Percentiles rank a stretch among this genome's conserved stretches.
phyloP scores from a whole-genome alignment of 2,797 vertebrate genomes.

The Fistularia commersonii region DNA sequence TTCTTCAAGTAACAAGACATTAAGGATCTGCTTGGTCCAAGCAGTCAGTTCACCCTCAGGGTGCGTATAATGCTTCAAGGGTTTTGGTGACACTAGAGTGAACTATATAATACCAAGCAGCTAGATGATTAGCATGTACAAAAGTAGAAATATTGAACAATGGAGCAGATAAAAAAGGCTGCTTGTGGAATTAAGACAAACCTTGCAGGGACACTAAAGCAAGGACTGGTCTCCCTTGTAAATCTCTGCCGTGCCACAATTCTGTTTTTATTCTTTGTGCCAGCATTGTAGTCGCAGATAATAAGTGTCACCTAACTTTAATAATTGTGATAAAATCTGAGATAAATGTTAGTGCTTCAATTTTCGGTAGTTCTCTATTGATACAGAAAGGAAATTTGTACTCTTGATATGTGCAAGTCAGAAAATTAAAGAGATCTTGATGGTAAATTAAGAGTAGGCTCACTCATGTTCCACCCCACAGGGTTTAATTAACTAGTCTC shows the following conservation, averaged over 20 bases:
- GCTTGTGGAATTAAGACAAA: conserved; percentile 2
- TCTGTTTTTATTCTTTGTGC: conserved; percentile 36
- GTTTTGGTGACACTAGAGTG: too few species aligned
- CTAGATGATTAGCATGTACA: too few species aligned
- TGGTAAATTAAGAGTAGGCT: conserved; percentile 56
- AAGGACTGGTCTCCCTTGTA: conserved; percentile 15
- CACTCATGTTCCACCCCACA: conserved; percentile 68
- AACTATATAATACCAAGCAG: too few species aligned
- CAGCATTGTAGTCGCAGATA: conserved; percentile 36
- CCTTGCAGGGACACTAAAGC: conserved; percentile 40
- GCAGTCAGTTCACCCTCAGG: too few species aligned
- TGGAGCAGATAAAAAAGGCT: too few species aligned
- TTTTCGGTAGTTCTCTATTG: conserved; percentile 38
- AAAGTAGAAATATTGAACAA: too few species aligned
- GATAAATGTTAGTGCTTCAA: conserved; percentile 47
- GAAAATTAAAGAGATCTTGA: conserved; percentile 34
- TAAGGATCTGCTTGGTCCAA: too few species aligned
- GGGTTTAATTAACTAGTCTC: conserved; percentile 72
- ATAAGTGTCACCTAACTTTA: conserved; percentile 53
- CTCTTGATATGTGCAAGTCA: conserved; percentile 23
- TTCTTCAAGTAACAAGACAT: too few species aligned
- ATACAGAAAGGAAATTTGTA: conserved; percentile 27
- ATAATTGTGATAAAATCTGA: conserved; percentile 53
- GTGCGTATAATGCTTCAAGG: too few species aligned
- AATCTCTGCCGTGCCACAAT: conserved; percentile 33